Percentiles rank a stretch among this genome's conserved stretches.
Conservation (phyloP, 2,797 vertebrate genomes). For the Gambusia yucatana region DNA sequence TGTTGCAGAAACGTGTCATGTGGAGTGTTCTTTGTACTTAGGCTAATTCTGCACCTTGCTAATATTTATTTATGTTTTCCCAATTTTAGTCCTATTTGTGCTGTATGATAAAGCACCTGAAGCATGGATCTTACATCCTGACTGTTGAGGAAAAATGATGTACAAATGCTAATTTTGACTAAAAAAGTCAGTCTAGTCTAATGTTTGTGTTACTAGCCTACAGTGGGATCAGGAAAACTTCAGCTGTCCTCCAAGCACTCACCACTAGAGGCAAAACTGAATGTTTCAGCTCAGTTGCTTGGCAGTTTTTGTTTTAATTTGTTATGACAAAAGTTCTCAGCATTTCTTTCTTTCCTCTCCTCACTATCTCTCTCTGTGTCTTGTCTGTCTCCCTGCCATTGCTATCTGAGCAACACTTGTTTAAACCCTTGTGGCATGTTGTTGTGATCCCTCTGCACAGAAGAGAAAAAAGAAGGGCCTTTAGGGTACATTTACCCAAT, state of each 20-base stretch:
- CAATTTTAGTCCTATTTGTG: not conserved
- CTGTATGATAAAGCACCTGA: not conserved
- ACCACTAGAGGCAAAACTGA: constrained; percentile 33
- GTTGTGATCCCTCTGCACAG: constrained; percentile 66
- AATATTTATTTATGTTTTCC: not conserved
- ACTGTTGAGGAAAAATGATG: not conserved
- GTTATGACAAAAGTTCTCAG: constrained; percentile 17
- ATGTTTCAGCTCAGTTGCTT: not conserved
- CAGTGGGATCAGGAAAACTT: not conserved
- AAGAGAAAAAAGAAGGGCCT: constrained; percentile 61
- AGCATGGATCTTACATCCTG: not conserved
- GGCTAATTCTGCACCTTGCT: not conserved
- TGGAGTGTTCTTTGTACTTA: not conserved
- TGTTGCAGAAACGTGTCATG: not conserved
- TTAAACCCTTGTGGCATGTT: constrained; percentile 58
- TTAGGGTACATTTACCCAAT: constrained; percentile 78
- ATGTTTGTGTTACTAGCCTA: not conserved
- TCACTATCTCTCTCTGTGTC: constrained; percentile 11
- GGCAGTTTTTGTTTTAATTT: constrained; percentile 24
- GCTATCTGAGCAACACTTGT: constrained; percentile 26
- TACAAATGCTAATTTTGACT: not conserved
- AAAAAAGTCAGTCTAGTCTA: not conserved
- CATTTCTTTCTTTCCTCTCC: constrained; percentile 15
- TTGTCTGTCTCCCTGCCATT: constrained; percentile 9
- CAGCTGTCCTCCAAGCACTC: constrained; percentile 9